phyloP scores from a whole-genome alignment of 2,797 vertebrate genomes.

The Molossus molossus region DNA sequence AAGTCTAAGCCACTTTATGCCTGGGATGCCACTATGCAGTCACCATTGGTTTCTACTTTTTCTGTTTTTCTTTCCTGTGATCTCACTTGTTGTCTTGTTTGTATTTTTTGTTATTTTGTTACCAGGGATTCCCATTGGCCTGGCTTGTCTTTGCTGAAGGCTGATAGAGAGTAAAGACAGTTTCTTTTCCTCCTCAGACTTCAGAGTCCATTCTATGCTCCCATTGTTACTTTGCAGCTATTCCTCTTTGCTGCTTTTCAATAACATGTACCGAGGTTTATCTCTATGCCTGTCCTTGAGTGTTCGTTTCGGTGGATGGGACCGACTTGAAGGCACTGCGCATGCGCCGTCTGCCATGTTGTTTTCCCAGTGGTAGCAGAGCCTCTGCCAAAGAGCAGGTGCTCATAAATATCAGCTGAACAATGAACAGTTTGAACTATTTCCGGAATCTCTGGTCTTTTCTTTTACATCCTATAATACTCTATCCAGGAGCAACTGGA shows the following conservation, averaged over 20 bases:
- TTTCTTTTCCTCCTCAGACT: constrained; percentile 18
- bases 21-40: background rate
- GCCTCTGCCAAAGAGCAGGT: constrained; percentile 1
- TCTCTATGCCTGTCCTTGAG: background rate
- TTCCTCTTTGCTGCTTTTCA: background rate
- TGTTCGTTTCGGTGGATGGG: background rate
- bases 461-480: background rate
- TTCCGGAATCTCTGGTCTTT: constrained; percentile 26
- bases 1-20: constrained; percentile 6
- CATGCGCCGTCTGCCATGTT: background rate
- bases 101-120: constrained; percentile 46
- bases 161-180: constrained; percentile 11
- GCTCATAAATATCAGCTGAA: background rate
- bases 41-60: background rate
- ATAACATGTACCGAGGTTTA: background rate
- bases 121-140: background rate
- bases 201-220: background rate
- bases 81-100: constrained; percentile 6
- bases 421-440: background rate
- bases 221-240: background rate
- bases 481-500: background rate
- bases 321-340: background rate
- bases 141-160: background rate
- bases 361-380: constrained; percentile 10
- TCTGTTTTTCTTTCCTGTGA: background rate